Evolutionary conservation across 2,888 invertebrate genomes (phyloP), one percentile per base, ranked within the genome.

Genomic region (Torymus auratus): DNA sequence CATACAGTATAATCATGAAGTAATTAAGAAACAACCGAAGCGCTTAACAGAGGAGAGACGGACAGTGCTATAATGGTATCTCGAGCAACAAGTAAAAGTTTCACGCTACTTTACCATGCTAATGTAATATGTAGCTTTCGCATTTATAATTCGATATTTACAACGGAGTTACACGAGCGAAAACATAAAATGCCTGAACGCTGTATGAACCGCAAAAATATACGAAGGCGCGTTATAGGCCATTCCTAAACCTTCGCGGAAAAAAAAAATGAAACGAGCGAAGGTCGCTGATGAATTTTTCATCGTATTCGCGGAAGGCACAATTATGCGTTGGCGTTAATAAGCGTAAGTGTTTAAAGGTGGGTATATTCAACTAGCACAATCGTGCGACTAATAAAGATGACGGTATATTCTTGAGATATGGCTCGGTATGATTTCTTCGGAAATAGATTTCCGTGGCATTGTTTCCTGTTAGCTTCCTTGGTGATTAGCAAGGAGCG

Each of bases 251-350:
- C 69, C 62, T 73, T 79, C 69, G 58, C 58, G 68, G 79, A 69
- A 79, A 78, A 69, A 79, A 78, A 69, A 68, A 74, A 52, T 20
- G 65, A 68, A 80, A 69, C 62, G 70, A 80, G 58, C 58, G 69
- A 73, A 80, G 79, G 70, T 69, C 58, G 65, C 28, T 72, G 68
- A 80, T 80, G 76, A 76, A 80, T 80, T 80, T 80, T 72, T 80
- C 80, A 76, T 76, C n/a, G n/a, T 15, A 17, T 76, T 80, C 80
- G 67, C 56, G 62, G 76, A 80, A 76, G 17, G 13, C 0, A 53
- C 64, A 67, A n/a, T n/a, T n/a, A 71, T 62, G 76, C 73, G 74
- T 79, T 65, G 74, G 70, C 15, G 58, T 71, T 76, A 80, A 80
- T 71, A 75, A 76, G 67, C 61, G 41, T 41, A 41, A 41, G 41